These are phyloP conservation scores for Hybos culiciformis DNA, from an alignment of 2,888 invertebrate species.

Conservation along the genomic window DNA sequence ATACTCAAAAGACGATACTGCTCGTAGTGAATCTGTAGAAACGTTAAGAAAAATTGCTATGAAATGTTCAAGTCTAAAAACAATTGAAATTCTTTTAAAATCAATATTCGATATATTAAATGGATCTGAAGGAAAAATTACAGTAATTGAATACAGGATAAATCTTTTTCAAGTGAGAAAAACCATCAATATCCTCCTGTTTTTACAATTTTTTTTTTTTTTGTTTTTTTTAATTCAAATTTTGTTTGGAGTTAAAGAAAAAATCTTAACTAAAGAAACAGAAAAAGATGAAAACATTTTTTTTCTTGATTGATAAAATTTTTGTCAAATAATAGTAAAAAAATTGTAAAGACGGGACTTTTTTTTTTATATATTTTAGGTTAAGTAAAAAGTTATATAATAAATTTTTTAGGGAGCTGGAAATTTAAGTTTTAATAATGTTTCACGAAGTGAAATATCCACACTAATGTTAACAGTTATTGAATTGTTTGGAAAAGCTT, in stretches of 20 bases:
- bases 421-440: constrained; percentile 55
- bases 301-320: too few relatives aligned
- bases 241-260: too few relatives aligned
- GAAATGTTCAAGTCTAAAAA: constrained; percentile 52
- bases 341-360: not conserved
- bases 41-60: constrained; percentile 56
- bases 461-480: constrained; percentile 46
- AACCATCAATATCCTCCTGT: too few relatives aligned
- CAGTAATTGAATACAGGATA: constrained; percentile 76
- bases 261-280: too few relatives aligned
- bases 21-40: constrained; percentile 57
- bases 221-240: too few relatives aligned
- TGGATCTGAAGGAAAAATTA: constrained; percentile 83
- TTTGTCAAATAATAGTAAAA: not conserved
- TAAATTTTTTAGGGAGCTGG: constrained; percentile 67
- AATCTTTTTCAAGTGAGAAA: constrained; percentile 57
- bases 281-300: too few relatives aligned
- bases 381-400: constrained; percentile 12
- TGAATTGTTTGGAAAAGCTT: constrained; percentile 56
- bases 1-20: constrained; percentile 69
- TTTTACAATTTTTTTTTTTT: too few relatives aligned
- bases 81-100: constrained; percentile 53
- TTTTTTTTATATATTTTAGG: not conserved
- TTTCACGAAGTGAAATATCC: constrained; percentile 43
- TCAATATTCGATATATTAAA: constrained; percentile 67